Evolutionary conservation across 2,797 vertebrate species (phyloP).

Genomic region (Coregonus sp.): DNA sequence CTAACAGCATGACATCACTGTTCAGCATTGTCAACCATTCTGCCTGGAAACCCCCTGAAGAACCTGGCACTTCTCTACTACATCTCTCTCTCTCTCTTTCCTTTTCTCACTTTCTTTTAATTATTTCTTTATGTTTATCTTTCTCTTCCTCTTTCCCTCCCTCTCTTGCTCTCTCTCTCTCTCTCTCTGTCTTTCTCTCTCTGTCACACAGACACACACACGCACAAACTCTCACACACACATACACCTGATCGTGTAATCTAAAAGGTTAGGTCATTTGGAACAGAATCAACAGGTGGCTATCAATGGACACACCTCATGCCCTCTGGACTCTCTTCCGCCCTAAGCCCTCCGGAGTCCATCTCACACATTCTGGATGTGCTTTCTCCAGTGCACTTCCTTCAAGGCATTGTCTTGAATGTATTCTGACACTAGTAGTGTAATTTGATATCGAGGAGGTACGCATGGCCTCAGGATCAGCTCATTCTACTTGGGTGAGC

Average conservation of each 20-base stretch:
- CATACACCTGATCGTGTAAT: conserved; percentile 27
- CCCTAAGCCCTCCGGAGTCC: conserved; percentile 43
- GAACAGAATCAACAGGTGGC: conserved; percentile 76
- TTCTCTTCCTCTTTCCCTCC: not conserved
- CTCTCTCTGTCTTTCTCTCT: not conserved
- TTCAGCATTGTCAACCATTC: not conserved
- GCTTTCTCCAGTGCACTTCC: conserved; percentile 50
- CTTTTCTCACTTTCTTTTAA: not conserved
- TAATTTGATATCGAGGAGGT: conserved; percentile 63
- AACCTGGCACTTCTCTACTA: not conserved
- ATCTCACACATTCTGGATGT: conserved; percentile 50
- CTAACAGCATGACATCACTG: conserved; percentile 43
- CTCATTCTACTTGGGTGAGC: conserved; percentile 73
- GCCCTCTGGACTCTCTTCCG: conserved; percentile 22
- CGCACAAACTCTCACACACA: conserved; percentile 17
- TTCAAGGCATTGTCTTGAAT: conserved; percentile 32
- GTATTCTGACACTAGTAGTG: conserved; percentile 44
- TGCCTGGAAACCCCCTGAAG: not conserved
- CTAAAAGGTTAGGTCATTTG: conserved; percentile 63
- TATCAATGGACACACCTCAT: conserved; percentile 57
- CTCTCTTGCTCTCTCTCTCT: not conserved
- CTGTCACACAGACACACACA: conserved; percentile 6
- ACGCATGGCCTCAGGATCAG: conserved; percentile 61
- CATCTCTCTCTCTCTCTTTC: not conserved
- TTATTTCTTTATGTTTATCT: too few relatives aligned